Conservation (phyloP, 2,888 invertebrate species). For the Eutolmus rufibarbis region DNA sequence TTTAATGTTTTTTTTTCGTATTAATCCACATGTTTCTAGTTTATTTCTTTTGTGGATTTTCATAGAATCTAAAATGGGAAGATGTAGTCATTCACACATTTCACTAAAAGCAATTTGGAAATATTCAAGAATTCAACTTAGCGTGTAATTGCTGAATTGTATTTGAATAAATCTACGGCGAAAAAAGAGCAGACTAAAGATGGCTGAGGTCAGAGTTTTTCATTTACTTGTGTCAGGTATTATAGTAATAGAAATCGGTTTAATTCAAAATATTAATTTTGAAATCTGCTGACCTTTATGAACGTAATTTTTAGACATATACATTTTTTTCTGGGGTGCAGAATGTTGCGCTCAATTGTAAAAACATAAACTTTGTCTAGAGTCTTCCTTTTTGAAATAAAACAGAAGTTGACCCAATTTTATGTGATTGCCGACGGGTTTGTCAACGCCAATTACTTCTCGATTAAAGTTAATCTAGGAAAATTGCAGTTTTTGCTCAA, state of each 20-base stretch:
- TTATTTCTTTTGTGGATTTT: not conserved
- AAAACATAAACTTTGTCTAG: not conserved
- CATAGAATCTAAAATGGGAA: not conserved
- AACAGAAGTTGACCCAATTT: not conserved
- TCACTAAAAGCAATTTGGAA: not conserved
- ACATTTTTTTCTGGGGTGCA: no score
- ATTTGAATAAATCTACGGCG: not conserved
- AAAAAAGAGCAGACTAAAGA: not conserved
- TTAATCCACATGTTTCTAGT: not conserved
- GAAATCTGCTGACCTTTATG: no score
- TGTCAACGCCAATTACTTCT: not conserved
- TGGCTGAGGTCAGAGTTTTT: no score
- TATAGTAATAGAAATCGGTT: no score
- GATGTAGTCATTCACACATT: not conserved
- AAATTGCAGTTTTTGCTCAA: not conserved
- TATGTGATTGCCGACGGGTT: not conserved
- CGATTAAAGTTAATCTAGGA: not conserved
- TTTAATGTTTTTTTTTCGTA: not conserved
- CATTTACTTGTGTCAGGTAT: no score
- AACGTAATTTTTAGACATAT: no score
- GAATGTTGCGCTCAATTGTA: no score
- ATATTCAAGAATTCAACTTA: not conserved
- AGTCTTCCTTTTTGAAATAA: not conserved
- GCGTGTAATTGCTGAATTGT: not conserved
- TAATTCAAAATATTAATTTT: no score